Percentiles rank a stretch among this genome's conserved stretches.
phyloP scores from a whole-genome alignment of 2,888 invertebrate genomes.

The Cybosia mesomella region DNA sequence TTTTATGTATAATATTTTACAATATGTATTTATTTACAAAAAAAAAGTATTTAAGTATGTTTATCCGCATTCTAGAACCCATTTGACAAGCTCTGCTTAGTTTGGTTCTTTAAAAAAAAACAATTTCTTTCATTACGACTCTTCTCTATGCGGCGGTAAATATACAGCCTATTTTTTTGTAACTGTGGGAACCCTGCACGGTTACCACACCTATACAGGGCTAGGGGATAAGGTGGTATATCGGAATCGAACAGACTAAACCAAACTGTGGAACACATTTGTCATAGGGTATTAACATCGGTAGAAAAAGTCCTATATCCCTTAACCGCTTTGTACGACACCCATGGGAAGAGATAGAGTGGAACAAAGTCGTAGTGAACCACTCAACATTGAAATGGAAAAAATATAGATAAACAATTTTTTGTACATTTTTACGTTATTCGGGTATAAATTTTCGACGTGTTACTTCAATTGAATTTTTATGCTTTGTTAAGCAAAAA shows the following conservation, averaged over 20 bases:
- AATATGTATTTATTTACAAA: too few relatives aligned
- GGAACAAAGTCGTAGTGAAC: neutral
- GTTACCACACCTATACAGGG: too few relatives aligned
- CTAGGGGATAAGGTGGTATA: too few relatives aligned
- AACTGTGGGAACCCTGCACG: neutral
- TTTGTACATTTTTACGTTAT: neutral
- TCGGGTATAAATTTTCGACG: slow-evolving; percentile 9
- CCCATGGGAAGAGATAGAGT: neutral
- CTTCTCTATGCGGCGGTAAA: too few relatives aligned
- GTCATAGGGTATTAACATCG: neutral
- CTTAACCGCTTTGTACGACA: neutral
- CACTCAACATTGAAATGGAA: neutral
- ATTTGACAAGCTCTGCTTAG: too few relatives aligned
- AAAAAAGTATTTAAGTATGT: too few relatives aligned
- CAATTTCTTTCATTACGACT: too few relatives aligned
- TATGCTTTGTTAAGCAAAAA: slow-evolving; percentile 31
- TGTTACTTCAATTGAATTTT: slow-evolving; percentile 24
- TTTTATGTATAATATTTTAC: too few relatives aligned
- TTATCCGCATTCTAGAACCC: too few relatives aligned
- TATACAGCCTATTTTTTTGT: neutral
- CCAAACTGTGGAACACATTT: neutral
- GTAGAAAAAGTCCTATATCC: neutral
- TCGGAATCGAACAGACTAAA: neutral
- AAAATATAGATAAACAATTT: neutral
- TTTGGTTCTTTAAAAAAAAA: too few relatives aligned